Evolutionary conservation across 2,797 vertebrate genomes (phyloP).

Genomic region (Rhinoraja longicauda): DNA sequence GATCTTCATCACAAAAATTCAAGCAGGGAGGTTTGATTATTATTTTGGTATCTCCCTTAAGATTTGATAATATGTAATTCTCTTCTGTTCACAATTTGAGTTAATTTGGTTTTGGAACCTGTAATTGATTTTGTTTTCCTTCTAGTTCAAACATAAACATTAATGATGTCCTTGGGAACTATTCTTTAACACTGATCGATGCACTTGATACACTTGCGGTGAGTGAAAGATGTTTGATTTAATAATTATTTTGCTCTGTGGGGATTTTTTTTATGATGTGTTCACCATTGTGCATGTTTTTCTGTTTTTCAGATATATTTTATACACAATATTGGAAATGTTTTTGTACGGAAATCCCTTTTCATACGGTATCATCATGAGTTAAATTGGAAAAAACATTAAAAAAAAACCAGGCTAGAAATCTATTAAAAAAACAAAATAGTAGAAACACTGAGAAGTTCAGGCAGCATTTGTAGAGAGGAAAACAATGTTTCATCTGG

Average conservation of each 20-base stretch:
- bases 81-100: conserved; percentile 1
- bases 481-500: too few species aligned
- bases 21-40: neutral
- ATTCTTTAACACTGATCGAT: conserved; percentile 90
- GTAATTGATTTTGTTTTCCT: conserved; percentile 43
- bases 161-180: conserved; percentile 95
- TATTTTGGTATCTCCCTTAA: neutral
- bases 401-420: too few species aligned
- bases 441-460: too few species aligned
- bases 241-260: neutral
- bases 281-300: neutral
- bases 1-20: neutral
- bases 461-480: too few species aligned
- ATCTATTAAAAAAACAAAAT: too few species aligned
- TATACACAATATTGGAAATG: neutral
- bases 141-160: conserved; percentile 96
- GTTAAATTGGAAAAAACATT: too few species aligned
- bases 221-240: conserved; percentile 50
- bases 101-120: conserved; percentile 29
- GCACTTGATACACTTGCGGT: conserved; percentile 89
- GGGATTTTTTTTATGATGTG: neutral
- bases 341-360: neutral
- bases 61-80: neutral
- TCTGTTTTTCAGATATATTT: neutral
- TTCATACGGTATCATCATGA: neutral